phyloP scores from a whole-genome alignment of 2,797 vertebrate genomes.

The Silurus lanzhouensis region DNA sequence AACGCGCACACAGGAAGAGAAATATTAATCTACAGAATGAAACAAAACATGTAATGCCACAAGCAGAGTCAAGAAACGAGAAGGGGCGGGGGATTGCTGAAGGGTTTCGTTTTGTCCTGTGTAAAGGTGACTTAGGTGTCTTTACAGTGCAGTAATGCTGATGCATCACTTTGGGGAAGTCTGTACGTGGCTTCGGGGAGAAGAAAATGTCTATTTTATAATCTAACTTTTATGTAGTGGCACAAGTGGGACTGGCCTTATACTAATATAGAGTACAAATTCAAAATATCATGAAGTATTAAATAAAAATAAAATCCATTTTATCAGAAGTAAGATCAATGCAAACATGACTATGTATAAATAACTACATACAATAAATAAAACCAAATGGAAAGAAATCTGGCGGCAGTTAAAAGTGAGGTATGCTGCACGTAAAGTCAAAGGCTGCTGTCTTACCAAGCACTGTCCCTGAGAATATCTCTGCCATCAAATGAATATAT shows the following conservation, averaged over 20 bases:
- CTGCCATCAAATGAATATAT: constrained; percentile 92
- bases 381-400: not conserved
- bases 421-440: not conserved
- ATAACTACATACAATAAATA: not conserved
- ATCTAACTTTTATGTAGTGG: not conserved
- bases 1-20: constrained; percentile 21
- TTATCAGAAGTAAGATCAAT: not conserved
- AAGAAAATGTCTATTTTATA: not conserved
- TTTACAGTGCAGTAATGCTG: constrained; percentile 30
- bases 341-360: not conserved
- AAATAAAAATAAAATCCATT: not conserved
- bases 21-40: constrained; percentile 12
- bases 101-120: constrained; percentile 1
- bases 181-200: not conserved
- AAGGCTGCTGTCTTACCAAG: constrained; percentile 79
- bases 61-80: constrained; percentile 1
- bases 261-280: not conserved
- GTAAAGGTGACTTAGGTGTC: constrained; percentile 29
- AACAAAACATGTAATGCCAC: constrained; percentile 25
- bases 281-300: no score
- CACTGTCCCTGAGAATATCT: constrained; percentile 84
- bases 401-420: not conserved
- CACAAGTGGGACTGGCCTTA: not conserved
- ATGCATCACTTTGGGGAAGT: constrained; percentile 12
- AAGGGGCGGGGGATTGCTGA: not conserved